Conservation (phyloP, 2,797 vertebrate species). For the Tokudaia tokunoshimensis region DNA sequence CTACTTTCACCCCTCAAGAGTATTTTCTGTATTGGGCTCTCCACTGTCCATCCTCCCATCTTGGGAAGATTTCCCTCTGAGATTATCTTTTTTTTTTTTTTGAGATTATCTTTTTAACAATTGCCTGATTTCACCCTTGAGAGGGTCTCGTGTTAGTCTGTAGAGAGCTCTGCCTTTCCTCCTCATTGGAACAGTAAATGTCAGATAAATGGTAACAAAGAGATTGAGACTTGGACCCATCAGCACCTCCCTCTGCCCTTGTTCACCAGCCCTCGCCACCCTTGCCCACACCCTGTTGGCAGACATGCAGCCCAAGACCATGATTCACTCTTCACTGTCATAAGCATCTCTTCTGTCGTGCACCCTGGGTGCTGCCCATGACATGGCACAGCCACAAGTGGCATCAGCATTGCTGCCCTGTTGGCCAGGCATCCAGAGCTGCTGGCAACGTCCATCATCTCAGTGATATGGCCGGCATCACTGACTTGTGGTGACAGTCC, state of each 20-base stretch:
- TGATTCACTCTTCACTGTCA: not conserved
- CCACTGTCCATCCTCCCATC: too few relatives aligned
- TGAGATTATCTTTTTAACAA: not conserved
- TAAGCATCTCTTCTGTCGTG: not conserved
- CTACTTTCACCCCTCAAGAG: not conserved
- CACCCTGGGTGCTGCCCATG: conserved; percentile 96
- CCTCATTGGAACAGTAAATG: not conserved
- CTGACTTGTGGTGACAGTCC: conserved; percentile 97
- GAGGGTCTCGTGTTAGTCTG: not conserved
- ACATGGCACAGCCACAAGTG: conserved; percentile 94
- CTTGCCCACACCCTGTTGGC: too few relatives aligned
- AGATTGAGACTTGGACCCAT: not conserved
- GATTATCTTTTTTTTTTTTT: not conserved
- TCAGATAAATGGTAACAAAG: not conserved
- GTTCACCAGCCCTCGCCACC: too few relatives aligned
- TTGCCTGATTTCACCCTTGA: not conserved
- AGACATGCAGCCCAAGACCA: not conserved
- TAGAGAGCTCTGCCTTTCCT: not conserved
- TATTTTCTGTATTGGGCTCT: not conserved
- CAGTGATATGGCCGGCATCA: conserved; percentile 98
- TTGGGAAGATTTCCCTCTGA: not conserved
- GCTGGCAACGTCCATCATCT: conserved; percentile 99
- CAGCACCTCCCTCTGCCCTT: too few relatives aligned
- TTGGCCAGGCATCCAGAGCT: conserved; percentile 98
- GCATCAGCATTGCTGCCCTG: conserved; percentile 98